Evolutionary conservation across 2,113 vertebrate species (phyloP).

Genomic region (Odobenus rosmarus): DNA sequence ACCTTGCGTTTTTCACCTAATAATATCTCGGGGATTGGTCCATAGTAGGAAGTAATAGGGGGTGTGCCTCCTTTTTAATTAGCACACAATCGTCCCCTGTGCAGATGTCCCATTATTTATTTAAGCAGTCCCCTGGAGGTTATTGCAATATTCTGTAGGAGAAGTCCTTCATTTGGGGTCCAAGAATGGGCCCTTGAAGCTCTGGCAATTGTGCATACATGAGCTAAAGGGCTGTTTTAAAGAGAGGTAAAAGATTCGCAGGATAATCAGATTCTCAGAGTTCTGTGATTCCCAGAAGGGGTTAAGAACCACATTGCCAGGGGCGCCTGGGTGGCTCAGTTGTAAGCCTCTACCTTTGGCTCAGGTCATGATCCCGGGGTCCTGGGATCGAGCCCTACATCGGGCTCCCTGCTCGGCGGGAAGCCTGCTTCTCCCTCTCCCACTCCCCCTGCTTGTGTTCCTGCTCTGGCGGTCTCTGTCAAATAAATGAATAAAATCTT

Average conservation of each 20-base stretch:
- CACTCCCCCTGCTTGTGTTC: too few relatives aligned
- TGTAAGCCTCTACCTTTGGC: too few relatives aligned
- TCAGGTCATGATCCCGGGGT: too few relatives aligned
- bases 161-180: neutral
- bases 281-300: neutral
- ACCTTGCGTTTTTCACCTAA: neutral
- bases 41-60: neutral
- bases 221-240: neutral
- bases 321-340: too few relatives aligned
- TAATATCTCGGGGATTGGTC: neutral
- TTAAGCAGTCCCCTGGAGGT: neutral
- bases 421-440: too few relatives aligned
- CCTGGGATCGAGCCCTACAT: too few relatives aligned
- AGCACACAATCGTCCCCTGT: neutral
- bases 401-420: too few relatives aligned
- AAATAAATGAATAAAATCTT: too few relatives aligned
- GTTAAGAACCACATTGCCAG: neutral
- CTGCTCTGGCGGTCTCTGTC: too few relatives aligned
- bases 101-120: neutral
- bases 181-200: neutral
- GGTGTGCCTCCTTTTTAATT: neutral
- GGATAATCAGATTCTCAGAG: neutral
- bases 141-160: neutral
- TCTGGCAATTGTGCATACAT: neutral
- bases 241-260: neutral